Percentiles rank a stretch among this genome's conserved stretches.
phyloP scores from a whole-genome alignment of 2,113 vertebrate species.

The Grallaria varia region DNA sequence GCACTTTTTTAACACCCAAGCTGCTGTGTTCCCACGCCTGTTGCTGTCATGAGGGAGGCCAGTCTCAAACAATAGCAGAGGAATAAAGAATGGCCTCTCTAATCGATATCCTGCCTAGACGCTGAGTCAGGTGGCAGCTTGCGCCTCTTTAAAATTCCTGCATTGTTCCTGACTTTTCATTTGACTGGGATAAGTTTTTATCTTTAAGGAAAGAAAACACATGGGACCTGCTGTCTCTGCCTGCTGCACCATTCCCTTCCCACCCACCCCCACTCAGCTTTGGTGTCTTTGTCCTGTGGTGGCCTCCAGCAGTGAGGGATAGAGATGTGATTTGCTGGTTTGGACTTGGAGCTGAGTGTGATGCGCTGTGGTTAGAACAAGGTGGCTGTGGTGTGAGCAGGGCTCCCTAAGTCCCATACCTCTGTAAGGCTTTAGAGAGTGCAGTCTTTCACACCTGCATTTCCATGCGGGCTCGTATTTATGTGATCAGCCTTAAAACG shows the following conservation, averaged over 20 bases:
- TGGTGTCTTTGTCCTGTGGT: not conserved
- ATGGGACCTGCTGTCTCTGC: not conserved
- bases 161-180: conserved; percentile 56
- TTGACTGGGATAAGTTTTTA: conserved; percentile 9
- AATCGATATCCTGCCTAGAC: conserved; percentile 73
- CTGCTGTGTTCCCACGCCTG: conserved; percentile 63
- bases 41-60: conserved; percentile 32
- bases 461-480: not conserved
- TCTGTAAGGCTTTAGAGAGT: not conserved
- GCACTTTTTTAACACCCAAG: conserved; percentile 52
- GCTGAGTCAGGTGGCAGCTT: conserved; percentile 63
- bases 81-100: conserved; percentile 62
- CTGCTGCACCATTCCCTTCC: not conserved
- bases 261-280: not conserved
- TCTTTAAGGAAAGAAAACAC: conserved; percentile 57
- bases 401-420: not conserved
- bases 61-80: conserved; percentile 57
- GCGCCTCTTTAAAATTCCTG: conserved; percentile 52
- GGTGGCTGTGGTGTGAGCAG: not conserved
- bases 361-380: not conserved
- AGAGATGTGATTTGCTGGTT: not conserved
- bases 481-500: not conserved
- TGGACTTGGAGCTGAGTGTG: not conserved
- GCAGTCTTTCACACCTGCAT: not conserved
- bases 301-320: not conserved